Percentiles rank a stretch among this genome's conserved stretches.
Conservation (phyloP, 2,888 invertebrate genomes). For the Chydorus sphaericus region DNA sequence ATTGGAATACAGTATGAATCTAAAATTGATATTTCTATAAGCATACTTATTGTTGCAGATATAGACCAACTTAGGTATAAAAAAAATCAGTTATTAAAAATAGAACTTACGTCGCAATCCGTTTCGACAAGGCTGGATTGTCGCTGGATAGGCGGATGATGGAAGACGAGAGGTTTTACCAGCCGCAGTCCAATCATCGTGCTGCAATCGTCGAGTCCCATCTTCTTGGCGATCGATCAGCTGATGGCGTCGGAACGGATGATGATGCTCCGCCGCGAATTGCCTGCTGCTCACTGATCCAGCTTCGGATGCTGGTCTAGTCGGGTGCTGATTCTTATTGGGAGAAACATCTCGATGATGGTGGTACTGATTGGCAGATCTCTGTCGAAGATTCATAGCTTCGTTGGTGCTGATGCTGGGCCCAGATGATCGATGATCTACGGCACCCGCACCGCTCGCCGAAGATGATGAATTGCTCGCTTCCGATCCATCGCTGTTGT, state of each 20-base stretch:
- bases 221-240: background rate
- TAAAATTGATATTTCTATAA: no score
- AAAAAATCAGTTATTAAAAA: no score
- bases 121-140: background rate
- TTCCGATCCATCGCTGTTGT: constrained; percentile 6
- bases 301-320: background rate
- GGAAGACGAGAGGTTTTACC: background rate
- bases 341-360: background rate
- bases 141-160: background rate
- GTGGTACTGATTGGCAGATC: background rate
- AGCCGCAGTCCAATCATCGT: no score
- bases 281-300: background rate
- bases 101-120: constrained; percentile 1
- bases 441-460: background rate
- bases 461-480: constrained; percentile 12
- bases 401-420: background rate
- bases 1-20: no score
- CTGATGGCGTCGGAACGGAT: background rate
- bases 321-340: background rate
- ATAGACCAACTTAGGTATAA: no score
- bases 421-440: constrained; percentile 3
- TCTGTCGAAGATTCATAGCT: background rate
- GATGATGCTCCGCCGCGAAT: background rate
- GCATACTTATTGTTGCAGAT: no score
- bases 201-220: background rate